Base-by-base conservation (phyloP, 2,888 invertebrate species). In the Cynaeus angustus region DNA sequence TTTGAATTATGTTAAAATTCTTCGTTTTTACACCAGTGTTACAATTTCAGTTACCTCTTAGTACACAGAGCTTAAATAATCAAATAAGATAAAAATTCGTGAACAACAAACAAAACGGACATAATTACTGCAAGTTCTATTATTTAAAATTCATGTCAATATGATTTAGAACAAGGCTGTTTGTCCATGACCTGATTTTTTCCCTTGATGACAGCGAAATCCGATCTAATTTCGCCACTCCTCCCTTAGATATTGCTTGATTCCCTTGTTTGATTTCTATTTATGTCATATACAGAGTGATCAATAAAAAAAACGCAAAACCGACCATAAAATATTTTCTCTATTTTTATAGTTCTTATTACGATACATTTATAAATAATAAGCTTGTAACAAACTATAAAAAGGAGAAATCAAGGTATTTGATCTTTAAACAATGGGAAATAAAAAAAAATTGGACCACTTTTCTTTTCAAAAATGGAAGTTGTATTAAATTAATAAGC, bases 181-280 rank as follows among this genome's bases (percentile, higher is more conserved):
- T 48, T 50, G 52, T 53, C 64, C 64, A 50, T 64, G 64, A 64
- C 64, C 64, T 21, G 33, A 62, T 16, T 62, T 43, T 52, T 50
- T 46, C 26, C 9, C 26, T n/a, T 59, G 46, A 30, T 59, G 50
- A 14, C 41, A 41, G 3, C 41, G 46, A 16, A 33, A 43, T 61
- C 46, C 28, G 46, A 28, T 64, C 10, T 64, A 64, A 43, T 52
- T 52, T 43, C 41, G 45, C 50, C 62, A 30, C 64, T 41, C 64
- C 64, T 64, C 53, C 64, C 59, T 33, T 28, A 50, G 30, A 62
- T 52, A 46, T 64, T 30, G 53, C 46, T 21, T 48, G 16, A 14
- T 33, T 55, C n/a, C 12, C 43, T 56, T 21, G 10, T 26, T 6
- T 33, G 9, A 33, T 7, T 28, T 28, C 10, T 12, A 30, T 52